These are phyloP conservation scores for Ambastaia sidthimunki DNA, from an alignment of 2,797 vertebrate species.

Conservation along the genomic window DNA sequence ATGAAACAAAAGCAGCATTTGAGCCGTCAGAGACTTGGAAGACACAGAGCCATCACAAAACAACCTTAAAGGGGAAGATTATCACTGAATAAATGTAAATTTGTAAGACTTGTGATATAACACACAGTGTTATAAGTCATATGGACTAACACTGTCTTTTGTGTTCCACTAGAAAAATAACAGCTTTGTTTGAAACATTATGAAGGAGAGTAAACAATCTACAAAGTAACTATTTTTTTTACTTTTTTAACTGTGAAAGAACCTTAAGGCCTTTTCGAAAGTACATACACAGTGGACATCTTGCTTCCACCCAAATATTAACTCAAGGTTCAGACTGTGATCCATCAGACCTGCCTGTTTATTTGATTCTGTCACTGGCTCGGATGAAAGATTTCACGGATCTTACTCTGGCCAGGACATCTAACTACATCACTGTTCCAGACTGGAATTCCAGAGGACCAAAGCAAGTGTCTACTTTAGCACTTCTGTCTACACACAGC, in stretches of 20 bases:
- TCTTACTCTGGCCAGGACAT: constrained; percentile 18
- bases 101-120: too few species aligned
- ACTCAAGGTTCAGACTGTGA: constrained; percentile 17
- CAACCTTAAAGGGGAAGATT: too few species aligned
- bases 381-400: constrained; percentile 38
- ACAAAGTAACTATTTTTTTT: too few species aligned
- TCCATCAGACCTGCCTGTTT: constrained; percentile 22
- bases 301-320: constrained; percentile 1
- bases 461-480: constrained; percentile 7
- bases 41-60: too few species aligned
- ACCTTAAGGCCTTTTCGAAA: background rate
- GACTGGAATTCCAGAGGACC: constrained; percentile 19
- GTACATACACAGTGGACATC: constrained; percentile 2
- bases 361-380: constrained; percentile 40
- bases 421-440: constrained; percentile 32
- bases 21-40: too few species aligned
- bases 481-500: constrained; percentile 40
- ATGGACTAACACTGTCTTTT: too few species aligned
- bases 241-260: background rate
- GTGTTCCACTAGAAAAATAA: too few species aligned
- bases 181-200: background rate
- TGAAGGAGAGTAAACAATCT: background rate
- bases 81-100: too few species aligned
- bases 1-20: too few species aligned
- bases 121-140: too few species aligned